Evolutionary conservation across 2,888 invertebrate species (phyloP).

Genomic region (Tenthredo amoena): DNA sequence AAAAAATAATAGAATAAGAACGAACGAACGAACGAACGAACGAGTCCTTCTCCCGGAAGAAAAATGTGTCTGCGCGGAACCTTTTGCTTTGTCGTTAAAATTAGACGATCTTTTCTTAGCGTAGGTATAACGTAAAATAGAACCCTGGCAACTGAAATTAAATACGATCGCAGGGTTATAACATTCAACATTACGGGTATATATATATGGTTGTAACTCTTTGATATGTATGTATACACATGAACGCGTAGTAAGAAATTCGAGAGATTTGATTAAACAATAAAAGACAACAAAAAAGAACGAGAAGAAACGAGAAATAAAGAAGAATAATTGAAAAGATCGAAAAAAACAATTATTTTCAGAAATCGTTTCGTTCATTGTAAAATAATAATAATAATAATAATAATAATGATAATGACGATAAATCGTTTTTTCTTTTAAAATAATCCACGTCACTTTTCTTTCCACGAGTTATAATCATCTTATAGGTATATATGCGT

Average conservation of each 20-base stretch:
- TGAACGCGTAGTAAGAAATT: too few relatives aligned
- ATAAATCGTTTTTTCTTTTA: not conserved
- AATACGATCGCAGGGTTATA: conserved; percentile 10
- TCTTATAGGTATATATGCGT: not conserved
- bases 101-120: conserved; percentile 37
- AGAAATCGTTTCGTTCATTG: not conserved
- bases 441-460: not conserved
- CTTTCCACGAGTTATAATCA: not conserved
- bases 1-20: not conserved
- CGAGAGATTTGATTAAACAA: not conserved
- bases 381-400: not conserved
- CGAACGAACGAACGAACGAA: not conserved
- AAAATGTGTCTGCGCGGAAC: conserved; percentile 4
- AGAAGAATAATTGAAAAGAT: not conserved
- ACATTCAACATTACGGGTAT: not conserved
- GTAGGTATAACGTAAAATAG: conserved; percentile 39
- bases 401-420: not conserved
- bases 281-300: not conserved
- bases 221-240: not conserved
- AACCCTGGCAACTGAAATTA: conserved; percentile 34
- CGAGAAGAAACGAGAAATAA: not conserved
- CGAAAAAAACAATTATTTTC: not conserved
- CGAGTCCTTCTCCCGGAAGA: not conserved
- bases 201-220: too few relatives aligned
- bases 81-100: conserved; percentile 39